These are phyloP conservation scores for Rhyacichthys aspro DNA, from an alignment of 2,797 vertebrate genomes.

Conservation along the genomic window DNA sequence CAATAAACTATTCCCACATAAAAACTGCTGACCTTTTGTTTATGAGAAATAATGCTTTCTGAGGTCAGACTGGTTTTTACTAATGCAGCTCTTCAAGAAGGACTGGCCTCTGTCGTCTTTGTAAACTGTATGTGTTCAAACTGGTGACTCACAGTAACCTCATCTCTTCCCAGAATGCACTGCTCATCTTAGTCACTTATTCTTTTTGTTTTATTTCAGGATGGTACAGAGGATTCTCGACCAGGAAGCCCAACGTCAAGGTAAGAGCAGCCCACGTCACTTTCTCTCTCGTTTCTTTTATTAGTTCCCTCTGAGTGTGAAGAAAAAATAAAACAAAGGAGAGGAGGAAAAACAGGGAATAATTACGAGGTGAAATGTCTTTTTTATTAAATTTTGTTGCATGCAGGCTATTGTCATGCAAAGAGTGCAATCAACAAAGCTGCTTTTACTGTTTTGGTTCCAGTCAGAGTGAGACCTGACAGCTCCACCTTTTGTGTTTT, in stretches of 20 bases:
- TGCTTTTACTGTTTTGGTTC: too few species aligned
- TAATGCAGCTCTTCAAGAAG: too few species aligned
- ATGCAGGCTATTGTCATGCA: too few species aligned
- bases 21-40: conserved; percentile 4
- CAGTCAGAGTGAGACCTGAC: too few species aligned
- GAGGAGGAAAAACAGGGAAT: too few species aligned
- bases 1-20: background rate
- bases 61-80: background rate
- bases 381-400: too few species aligned
- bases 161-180: conserved; percentile 1
- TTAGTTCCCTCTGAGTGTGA: too few species aligned
- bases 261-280: conserved; percentile 46
- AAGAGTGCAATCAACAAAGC: too few species aligned
- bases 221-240: conserved; percentile 83
- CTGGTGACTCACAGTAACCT: conserved; percentile 13
- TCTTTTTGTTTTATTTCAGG: conserved; percentile 62
- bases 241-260: conserved; percentile 78
- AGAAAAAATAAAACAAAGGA: too few species aligned
- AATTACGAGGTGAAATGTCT: too few species aligned
- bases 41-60: background rate
- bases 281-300: background rate
- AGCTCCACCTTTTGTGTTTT: too few species aligned
- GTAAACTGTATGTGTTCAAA: background rate
- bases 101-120: too few species aligned
- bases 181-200: conserved; percentile 19